Conservation (phyloP, 2,888 invertebrate genomes). For the Lochmaea capreae region DNA sequence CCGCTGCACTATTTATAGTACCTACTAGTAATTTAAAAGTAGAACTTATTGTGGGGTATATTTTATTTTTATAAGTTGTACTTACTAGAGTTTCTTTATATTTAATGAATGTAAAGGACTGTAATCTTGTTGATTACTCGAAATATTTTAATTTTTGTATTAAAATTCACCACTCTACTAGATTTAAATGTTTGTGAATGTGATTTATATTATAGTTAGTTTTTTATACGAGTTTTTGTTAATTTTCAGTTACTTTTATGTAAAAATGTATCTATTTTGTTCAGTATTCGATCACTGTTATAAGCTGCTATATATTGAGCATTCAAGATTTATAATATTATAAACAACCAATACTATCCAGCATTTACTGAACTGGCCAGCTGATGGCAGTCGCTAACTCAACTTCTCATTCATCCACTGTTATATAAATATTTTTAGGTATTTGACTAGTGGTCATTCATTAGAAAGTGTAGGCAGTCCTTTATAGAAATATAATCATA, state of each 20-base stretch:
- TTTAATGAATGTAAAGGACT: not conserved
- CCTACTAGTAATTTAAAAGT: not conserved
- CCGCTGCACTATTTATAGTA: not conserved
- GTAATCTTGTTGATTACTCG: not conserved
- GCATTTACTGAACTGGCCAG: no score
- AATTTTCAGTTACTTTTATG: constrained; percentile 1
- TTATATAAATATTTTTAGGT: no score
- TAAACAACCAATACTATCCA: not conserved
- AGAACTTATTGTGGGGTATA: not conserved
- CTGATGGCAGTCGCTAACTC: no score
- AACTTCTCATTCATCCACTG: no score
- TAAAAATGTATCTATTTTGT: not conserved
- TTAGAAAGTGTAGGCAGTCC: no score
- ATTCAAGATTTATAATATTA: constrained; percentile 3
- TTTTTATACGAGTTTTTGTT: not conserved
- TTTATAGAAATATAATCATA: no score
- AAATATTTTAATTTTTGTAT: constrained; percentile 7
- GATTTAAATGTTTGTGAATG: constrained; percentile 21
- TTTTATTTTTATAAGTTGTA: constrained; percentile 5
- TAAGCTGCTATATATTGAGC: no score
- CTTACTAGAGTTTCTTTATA: not conserved
- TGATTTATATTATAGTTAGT: constrained; percentile 15
- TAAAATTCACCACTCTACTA: not conserved
- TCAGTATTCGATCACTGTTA: not conserved
- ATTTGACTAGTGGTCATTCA: no score